These are phyloP conservation scores for Galaxea fascicularis DNA, from an alignment of 92 coral and sea anemone genomes.

Conservation along the genomic window DNA sequence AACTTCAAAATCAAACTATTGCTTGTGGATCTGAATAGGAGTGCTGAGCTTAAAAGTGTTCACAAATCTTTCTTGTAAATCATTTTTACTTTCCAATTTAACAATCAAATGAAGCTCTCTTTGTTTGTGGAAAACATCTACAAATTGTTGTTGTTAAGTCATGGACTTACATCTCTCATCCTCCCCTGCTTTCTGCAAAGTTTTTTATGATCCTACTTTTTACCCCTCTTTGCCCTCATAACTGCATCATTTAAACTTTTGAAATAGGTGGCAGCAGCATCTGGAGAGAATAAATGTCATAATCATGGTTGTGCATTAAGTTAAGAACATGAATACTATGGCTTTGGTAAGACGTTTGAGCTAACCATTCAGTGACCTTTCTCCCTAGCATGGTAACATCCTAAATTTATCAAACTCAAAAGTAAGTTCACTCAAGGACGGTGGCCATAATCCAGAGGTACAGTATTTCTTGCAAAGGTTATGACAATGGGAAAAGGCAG, in stretches of 20 bases:
- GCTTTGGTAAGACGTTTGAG: not conserved
- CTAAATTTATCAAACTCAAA: too few relatives aligned
- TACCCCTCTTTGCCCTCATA: too few relatives aligned
- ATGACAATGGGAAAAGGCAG: too few relatives aligned
- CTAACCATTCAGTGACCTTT: too few relatives aligned
- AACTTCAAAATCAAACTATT: not conserved
- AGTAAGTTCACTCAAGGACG: too few relatives aligned
- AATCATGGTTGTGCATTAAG: not conserved
- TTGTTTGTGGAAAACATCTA: not conserved
- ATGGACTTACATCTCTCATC: slow-evolving; percentile 51
- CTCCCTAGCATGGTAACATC: too few relatives aligned
- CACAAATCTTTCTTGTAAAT: not conserved
- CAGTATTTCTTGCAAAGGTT: too few relatives aligned
- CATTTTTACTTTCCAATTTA: not conserved
- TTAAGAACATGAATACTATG: not conserved
- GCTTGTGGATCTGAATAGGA: not conserved
- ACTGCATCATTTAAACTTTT: too few relatives aligned
- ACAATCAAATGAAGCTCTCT: not conserved
- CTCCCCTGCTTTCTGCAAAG: slow-evolving; percentile 58
- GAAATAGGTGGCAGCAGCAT: too few relatives aligned
- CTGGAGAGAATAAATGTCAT: too few relatives aligned
- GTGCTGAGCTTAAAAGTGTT: not conserved
- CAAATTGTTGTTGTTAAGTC: not conserved
- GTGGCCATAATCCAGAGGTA: too few relatives aligned
- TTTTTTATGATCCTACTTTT: slow-evolving; percentile 38